Evolutionary conservation across 2,113 vertebrate species (phyloP).

Genomic region (Paratilapia polleni): DNA sequence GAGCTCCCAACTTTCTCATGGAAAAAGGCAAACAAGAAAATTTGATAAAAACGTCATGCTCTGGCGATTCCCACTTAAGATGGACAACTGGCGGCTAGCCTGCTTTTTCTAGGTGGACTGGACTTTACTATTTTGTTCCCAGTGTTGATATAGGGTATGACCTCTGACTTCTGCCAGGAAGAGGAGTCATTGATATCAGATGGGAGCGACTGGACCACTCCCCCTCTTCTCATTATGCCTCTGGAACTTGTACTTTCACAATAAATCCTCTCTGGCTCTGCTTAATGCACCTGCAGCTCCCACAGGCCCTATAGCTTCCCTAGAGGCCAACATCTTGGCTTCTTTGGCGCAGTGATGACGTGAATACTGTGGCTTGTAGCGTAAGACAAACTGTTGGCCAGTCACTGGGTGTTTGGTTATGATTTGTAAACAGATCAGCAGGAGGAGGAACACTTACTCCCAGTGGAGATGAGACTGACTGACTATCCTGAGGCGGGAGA

Average conservation of each 20-base stretch:
- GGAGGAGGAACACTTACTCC: constrained; percentile 72
- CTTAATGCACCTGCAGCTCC: constrained; percentile 71
- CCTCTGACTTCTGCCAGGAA: constrained; percentile 53
- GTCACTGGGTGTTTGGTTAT: constrained; percentile 65
- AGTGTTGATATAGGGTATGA: constrained; percentile 70
- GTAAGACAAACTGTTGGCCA: constrained; percentile 66
- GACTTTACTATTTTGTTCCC: constrained; percentile 58
- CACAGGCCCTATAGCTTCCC: constrained; percentile 18
- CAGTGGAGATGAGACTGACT: constrained; percentile 60
- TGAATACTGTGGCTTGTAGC: constrained; percentile 38
- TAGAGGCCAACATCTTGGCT: constrained; percentile 34
- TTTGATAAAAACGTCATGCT: constrained; percentile 74
- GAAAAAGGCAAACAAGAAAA: constrained; percentile 74
- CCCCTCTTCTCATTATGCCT: constrained; percentile 30
- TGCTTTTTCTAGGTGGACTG: constrained; percentile 64
- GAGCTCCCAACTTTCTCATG: constrained; percentile 81
- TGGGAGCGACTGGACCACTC: constrained; percentile 28
- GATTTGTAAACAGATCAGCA: constrained; percentile 77
- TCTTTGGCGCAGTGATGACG: constrained; percentile 57
- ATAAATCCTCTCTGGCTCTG: constrained; percentile 28
- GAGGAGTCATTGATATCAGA: constrained; percentile 56
- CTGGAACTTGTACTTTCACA: constrained; percentile 30
- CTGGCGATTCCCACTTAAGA: constrained; percentile 68
- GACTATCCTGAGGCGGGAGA: constrained; percentile 42
- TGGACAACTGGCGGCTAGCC: constrained; percentile 55